Base-by-base conservation (phyloP, 2,888 invertebrate genomes). In the Leptarthrus brevirostris region DNA sequence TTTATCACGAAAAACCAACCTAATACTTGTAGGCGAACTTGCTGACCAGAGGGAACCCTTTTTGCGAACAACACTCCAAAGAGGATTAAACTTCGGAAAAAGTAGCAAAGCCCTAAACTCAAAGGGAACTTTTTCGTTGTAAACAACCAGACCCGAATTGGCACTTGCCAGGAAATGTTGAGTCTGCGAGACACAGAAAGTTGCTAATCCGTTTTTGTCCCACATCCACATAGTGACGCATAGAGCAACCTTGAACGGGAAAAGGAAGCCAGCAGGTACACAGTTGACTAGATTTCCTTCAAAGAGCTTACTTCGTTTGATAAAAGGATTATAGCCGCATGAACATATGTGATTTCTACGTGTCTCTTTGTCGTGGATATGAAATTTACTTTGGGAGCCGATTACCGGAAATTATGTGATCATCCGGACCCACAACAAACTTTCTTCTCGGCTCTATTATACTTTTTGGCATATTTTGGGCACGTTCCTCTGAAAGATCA, bases 91-190 rank as follows among this genome's bases (percentile, higher is more conserved):
- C 26, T 36, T 20, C 10, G 26, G 58, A 58, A 58, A 58, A 36
- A 40, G 40, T 1, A 40, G 40, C 40, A 40, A 40, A 40, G 30
- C 58, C 58, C 34, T 16, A 58, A 36, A 58, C 36, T 18, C 36
- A 20, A 58, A 36, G 36, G 58, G 12, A 58, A 20, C 20, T 36
- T 58, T 36, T 58, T 58, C 58, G 40, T 40, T 58, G 58, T 58
- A 58, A 58, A 58, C 58, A 58, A 40, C 26, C 34, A 18, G 36
- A n/a, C 40, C 36, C 8, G 36, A 58, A 58, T 58, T 58, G 58
- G 58, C 58, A 58, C 34, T 58, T 58, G 58, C 36, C 58, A 58
- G 58, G 36, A 58, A 36, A 36, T 58, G 18, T 58, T 58, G 20
- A 58, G 58, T 34, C 58, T 36, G 58, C 34, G 16, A 36, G 20